A percentile compares a stretch with the other conserved stretches of the same genome.
Conservation (phyloP, 1,140 invertebrate genomes). For the Agraylea sexmaculata region DNA sequence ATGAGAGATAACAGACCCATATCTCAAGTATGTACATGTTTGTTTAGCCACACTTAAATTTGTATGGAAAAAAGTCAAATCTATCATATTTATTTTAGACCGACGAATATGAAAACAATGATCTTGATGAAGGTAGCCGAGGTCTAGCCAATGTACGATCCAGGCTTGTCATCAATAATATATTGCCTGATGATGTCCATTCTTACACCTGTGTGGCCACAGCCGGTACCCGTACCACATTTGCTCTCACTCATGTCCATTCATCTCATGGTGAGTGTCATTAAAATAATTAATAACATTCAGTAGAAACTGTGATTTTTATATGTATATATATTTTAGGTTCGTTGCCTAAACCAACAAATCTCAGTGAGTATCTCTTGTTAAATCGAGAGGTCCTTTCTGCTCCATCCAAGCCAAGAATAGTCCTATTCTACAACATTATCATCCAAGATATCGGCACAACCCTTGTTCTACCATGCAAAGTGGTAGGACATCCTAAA, state of each 20-base stretch:
- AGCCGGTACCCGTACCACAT: conserved; percentile 44
- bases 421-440: conserved; percentile 40
- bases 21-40: conserved; percentile 40
- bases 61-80: neutral
- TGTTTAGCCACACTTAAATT: neutral
- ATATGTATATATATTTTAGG: neutral
- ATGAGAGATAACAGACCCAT: conserved; percentile 46
- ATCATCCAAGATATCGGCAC: conserved; percentile 47
- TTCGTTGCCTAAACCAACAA: conserved; percentile 15
- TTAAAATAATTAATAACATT: conserved; percentile 23
- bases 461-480: conserved; percentile 57
- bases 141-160: conserved; percentile 50
- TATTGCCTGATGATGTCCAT: conserved; percentile 44
- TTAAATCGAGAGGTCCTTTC: conserved; percentile 27
- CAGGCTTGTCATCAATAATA: conserved; percentile 51
- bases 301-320: conserved; percentile 6
- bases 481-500: conserved; percentile 48
- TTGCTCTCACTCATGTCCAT: conserved; percentile 39
- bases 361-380: conserved; percentile 25
- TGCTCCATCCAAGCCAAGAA: conserved; percentile 39
- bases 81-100: conserved; percentile 22
- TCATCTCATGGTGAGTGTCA: conserved; percentile 26
- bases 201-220: conserved; percentile 61
- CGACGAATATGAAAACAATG: conserved; percentile 39
- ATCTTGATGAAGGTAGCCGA: conserved; percentile 32